Evolutionary conservation across 1,140 invertebrate genomes (phyloP).

Genomic region (Geopemphigus sp.): DNA sequence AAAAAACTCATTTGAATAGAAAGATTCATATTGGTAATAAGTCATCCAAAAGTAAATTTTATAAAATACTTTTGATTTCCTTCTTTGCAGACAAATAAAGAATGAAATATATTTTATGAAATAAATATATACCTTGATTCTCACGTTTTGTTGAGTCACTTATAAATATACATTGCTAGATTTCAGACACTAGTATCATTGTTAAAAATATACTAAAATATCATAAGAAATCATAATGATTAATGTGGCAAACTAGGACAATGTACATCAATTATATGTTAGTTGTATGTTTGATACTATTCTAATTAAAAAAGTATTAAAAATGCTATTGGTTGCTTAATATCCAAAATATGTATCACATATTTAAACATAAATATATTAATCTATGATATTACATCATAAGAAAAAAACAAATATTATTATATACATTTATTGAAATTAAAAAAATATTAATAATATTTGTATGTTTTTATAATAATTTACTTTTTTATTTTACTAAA

Average conservation of each 20-base stretch:
- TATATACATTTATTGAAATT: too few relatives aligned
- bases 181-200: not conserved
- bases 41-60: not conserved
- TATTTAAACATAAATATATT: too few relatives aligned
- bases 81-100: not conserved
- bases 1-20: too few relatives aligned
- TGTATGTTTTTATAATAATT: not conserved
- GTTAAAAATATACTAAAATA: not conserved
- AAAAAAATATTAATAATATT: too few relatives aligned
- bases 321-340: too few relatives aligned
- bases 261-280: not conserved
- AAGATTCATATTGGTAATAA: not conserved
- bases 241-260: not conserved
- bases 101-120: not conserved
- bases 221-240: not conserved
- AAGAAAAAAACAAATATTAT: too few relatives aligned
- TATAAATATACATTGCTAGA: not conserved
- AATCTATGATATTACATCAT: too few relatives aligned
- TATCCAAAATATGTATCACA: too few relatives aligned
- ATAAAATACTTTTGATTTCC: not conserved
- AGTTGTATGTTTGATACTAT: too few relatives aligned
- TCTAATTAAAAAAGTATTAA: too few relatives aligned
- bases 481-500: constrained; percentile 5
- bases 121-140: not conserved
- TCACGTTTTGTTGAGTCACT: not conserved